A percentile compares a stretch with the other conserved stretches of the same genome.
phyloP scores from a whole-genome alignment of 1,140 invertebrate species.

The Papilio polytes region DNA sequence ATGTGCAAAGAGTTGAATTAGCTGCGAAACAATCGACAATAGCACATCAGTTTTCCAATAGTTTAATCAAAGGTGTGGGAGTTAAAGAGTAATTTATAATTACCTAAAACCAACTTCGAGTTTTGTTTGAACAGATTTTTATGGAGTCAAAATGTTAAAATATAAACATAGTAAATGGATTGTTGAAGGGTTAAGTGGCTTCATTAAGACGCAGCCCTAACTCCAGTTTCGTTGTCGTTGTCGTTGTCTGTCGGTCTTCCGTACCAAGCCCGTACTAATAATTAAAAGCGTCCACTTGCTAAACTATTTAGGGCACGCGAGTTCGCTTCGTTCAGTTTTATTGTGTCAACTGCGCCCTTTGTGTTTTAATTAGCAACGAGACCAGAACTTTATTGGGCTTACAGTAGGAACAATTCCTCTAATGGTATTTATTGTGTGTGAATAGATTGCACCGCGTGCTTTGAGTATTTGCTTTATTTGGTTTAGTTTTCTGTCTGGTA shows the following conservation, averaged over 20 bases:
- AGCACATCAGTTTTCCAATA: too few species aligned
- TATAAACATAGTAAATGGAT: background rate
- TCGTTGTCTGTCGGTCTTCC: constrained; percentile 43
- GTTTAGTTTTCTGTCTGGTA: background rate
- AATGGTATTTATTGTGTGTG: background rate
- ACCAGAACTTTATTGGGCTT: constrained; percentile 43
- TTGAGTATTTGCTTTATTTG: background rate
- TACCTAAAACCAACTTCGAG: background rate
- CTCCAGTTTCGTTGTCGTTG: constrained; percentile 9
- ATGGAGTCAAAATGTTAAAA: background rate
- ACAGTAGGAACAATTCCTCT: background rate
- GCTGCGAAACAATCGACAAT: too few species aligned
- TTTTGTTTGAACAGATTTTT: background rate
- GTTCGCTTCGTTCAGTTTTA: constrained; percentile 60
- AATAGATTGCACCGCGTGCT: constrained; percentile 10
- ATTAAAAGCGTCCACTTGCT: constrained; percentile 63
- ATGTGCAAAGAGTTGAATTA: too few species aligned
- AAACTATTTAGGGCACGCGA: constrained; percentile 68
- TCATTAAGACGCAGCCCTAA: background rate
- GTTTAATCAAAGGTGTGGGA: too few species aligned
- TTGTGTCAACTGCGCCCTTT: constrained; percentile 67
- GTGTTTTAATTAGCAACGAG: constrained; percentile 71
- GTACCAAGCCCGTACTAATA: constrained; percentile 52
- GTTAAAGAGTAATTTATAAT: background rate
- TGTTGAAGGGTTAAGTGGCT: constrained; percentile 13